Base-by-base conservation (phyloP, 2,797 vertebrate species). In the Sitta carolinensis region DNA sequence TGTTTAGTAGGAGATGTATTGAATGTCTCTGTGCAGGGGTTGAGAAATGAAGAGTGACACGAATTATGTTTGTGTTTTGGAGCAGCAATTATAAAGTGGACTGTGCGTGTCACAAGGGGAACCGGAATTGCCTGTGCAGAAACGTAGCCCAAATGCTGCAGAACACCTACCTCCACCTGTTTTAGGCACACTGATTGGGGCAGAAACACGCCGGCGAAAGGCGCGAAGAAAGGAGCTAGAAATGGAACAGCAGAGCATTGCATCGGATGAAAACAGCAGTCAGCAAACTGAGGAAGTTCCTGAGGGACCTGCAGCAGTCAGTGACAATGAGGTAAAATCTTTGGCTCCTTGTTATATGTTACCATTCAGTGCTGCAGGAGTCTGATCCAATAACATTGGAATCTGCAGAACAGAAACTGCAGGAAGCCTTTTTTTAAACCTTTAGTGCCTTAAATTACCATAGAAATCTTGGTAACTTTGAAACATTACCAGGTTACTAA, bases 41-140 rank as follows among this genome's bases (percentile, higher is more conserved):
- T 94, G 86, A 89, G 90, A 94, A 95, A 83, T 96, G 88, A 96
- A 82, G 93, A 93, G 86, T 92, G 80, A 91, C 78, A 90, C 87
- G 3, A 94, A 94, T 96, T 97, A 94, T 97, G 95, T 85, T 97
- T 98, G 87, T 96, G 97, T 97, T 95, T 96, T 97, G 95, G 82
- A 93, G 85, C 98, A 99, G 99, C 98, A 99, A 99, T 98, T 99
- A 99, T 97, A 99, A 99, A 97, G 99, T 99, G 97, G 99, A 99
- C 98, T 99, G 99, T 97, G 99, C 99, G 34, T 99, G 99, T 98
- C 99, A 99, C 96, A 99, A 99, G 97, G 99, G 99, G 95, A 99
- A 99, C 98, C 98, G 99, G 97, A 99, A 99, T 98, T 99, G 99
- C 97, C 99, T 12, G 99, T 99, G 96, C 99, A 99, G 97, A 99